phyloP scores from a whole-genome alignment of 2,797 vertebrate genomes.

The Paramormyrops hopkinsi region DNA sequence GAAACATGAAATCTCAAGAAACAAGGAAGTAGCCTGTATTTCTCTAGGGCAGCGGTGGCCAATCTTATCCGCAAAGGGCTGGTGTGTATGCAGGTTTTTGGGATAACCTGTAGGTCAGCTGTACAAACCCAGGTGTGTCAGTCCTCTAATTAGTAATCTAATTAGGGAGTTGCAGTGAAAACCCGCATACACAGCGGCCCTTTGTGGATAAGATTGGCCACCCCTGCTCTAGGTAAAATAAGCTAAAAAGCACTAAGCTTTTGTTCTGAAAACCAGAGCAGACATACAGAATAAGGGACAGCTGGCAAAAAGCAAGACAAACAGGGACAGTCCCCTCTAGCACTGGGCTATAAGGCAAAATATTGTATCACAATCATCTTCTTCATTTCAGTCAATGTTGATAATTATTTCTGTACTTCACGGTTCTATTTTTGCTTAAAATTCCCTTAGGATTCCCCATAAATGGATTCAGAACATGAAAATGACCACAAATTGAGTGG shows the following conservation, averaged over 20 bases:
- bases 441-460: not conserved
- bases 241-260: not conserved
- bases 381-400: not conserved
- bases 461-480: not conserved
- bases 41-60: not conserved
- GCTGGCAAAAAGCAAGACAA: not conserved
- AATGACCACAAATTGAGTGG: not conserved
- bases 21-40: not conserved
- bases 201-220: no score
- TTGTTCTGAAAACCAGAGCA: not conserved
- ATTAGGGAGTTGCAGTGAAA: no score
- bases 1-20: not conserved
- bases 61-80: no score
- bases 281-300: not conserved
- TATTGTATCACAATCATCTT: not conserved
- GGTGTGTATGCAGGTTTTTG: no score
- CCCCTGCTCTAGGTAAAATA: not conserved
- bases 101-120: no score
- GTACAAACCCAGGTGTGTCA: no score
- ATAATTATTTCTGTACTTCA: not conserved
- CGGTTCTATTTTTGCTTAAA: not conserved
- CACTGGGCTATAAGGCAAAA: not conserved
- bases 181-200: no score
- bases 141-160: no score
- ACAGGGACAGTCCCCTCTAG: not conserved